A percentile compares a stretch with the other conserved stretches of the same genome.
phyloP scores from a whole-genome alignment of 2,888 invertebrate genomes.

The Drosophila recens region DNA sequence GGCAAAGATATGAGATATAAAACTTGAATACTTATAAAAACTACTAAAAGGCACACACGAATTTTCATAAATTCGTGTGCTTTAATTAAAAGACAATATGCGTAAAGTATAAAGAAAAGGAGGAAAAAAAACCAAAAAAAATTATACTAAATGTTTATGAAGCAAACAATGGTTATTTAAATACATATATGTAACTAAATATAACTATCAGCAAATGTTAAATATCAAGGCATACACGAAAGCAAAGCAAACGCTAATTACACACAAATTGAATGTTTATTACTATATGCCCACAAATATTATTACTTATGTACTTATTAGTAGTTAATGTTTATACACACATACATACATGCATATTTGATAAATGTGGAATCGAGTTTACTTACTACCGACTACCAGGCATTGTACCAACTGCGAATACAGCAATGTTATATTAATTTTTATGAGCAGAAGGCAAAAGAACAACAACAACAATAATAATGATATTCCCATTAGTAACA shows the following conservation, averaged over 20 bases:
- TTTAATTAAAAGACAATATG: slow-evolving; percentile 75
- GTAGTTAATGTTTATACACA: slow-evolving; percentile 61
- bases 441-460: slow-evolving; percentile 28
- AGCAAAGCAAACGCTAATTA: slow-evolving; percentile 44
- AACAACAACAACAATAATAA: slow-evolving; percentile 25
- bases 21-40: slow-evolving; percentile 36
- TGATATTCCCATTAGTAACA: slow-evolving; percentile 1
- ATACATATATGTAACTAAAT: slow-evolving; percentile 13
- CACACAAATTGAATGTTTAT: slow-evolving; percentile 71
- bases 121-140: slow-evolving; percentile 27
- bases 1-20: slow-evolving; percentile 22
- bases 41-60: slow-evolving; percentile 45
- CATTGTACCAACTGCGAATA: slow-evolving; percentile 15
- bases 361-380: slow-evolving; percentile 10
- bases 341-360: slow-evolving; percentile 8
- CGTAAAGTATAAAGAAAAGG: slow-evolving; percentile 28
- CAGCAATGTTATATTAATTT: slow-evolving; percentile 75
- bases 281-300: slow-evolving; percentile 58
- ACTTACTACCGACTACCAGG: neutral
- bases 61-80: slow-evolving; percentile 32
- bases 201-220: slow-evolving; percentile 69
- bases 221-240: slow-evolving; percentile 43
- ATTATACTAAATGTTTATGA: slow-evolving; percentile 51
- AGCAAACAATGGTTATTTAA: slow-evolving; percentile 45
- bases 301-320: slow-evolving; percentile 54